A percentile compares a stretch with the other conserved stretches of the same genome.
phyloP scores from a whole-genome alignment of 2,797 vertebrate species.

The Galagoides demidoff region DNA sequence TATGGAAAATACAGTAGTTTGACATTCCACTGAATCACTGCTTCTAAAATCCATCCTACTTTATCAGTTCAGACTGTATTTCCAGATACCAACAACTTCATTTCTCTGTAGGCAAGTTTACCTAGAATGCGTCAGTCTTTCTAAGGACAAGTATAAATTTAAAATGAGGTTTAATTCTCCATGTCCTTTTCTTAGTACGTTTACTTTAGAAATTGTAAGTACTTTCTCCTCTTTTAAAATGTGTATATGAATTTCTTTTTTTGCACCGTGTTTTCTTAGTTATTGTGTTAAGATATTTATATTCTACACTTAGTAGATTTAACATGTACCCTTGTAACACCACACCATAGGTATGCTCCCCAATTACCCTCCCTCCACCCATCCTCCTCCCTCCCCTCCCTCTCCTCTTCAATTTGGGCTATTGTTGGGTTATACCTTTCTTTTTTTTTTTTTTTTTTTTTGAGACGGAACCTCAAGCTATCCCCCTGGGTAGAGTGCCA shows the following conservation, averaged over 20 bases:
- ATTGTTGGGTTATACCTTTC: no score
- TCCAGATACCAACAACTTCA: not conserved
- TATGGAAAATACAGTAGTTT: not conserved
- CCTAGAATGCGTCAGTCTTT: not conserved
- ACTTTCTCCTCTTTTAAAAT: not conserved
- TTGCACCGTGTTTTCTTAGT: no score
- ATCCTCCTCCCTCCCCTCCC: no score
- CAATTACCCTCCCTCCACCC: no score
- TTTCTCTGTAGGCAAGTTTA: not conserved
- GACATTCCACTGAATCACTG: not conserved
- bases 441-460: no score
- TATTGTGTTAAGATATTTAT: no score
- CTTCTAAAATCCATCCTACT: not conserved
- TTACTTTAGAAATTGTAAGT: not conserved
- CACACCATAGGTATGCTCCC: no score
- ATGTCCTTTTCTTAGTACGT: not conserved
- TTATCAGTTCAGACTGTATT: not conserved
- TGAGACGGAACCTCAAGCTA: no score
- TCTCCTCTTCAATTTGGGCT: no score
- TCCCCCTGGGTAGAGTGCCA: no score
- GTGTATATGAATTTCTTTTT: not conserved
- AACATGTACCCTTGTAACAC: no score
- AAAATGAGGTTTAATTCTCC: not conserved
- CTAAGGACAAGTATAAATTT: not conserved
- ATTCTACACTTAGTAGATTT: no score